phyloP scores from a whole-genome alignment of 1,140 invertebrate species.

The Meteorus sp. region DNA sequence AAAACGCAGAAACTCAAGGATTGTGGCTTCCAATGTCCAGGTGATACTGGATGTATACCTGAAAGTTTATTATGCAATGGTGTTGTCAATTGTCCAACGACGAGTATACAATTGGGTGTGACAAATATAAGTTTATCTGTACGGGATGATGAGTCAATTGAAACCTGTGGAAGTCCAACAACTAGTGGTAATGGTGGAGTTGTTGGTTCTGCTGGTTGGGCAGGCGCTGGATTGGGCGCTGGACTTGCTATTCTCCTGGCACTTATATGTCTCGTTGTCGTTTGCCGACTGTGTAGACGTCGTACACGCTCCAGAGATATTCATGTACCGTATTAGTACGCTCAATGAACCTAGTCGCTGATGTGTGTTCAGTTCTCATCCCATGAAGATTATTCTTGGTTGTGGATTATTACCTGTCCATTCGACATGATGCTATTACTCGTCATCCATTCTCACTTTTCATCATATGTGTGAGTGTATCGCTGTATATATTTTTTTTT shows the following conservation, averaged over 20 bases:
- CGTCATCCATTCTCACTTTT: background rate
- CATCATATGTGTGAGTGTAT: background rate
- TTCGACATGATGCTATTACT: constrained; percentile 12
- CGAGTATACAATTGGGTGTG: constrained; percentile 39
- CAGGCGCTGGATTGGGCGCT: constrained; percentile 52
- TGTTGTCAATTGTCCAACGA: constrained; percentile 81
- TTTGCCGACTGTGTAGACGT: constrained; percentile 57
- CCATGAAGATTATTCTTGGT: constrained; percentile 5
- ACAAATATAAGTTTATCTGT: constrained; percentile 39
- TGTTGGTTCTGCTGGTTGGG: constrained; percentile 50
- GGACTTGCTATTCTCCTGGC: constrained; percentile 54
- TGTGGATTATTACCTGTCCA: constrained; percentile 13
- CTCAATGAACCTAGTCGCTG: constrained; percentile 4
- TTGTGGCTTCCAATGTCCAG: constrained; percentile 84
- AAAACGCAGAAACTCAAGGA: constrained; percentile 69
- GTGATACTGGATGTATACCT: constrained; percentile 80
- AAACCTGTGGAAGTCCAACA: constrained; percentile 47
- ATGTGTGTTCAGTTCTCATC: constrained; percentile 10
- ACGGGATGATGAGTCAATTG: constrained; percentile 51
- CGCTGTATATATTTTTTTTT: constrained; percentile 26
- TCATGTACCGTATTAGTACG: constrained; percentile 54
- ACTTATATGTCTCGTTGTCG: constrained; percentile 50
- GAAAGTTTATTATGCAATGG: constrained; percentile 82
- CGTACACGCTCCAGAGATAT: constrained; percentile 51
- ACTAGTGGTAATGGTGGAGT: constrained; percentile 43